Conservation (phyloP, 1,140 invertebrate genomes). For the Spodoptera frugiperda region DNA sequence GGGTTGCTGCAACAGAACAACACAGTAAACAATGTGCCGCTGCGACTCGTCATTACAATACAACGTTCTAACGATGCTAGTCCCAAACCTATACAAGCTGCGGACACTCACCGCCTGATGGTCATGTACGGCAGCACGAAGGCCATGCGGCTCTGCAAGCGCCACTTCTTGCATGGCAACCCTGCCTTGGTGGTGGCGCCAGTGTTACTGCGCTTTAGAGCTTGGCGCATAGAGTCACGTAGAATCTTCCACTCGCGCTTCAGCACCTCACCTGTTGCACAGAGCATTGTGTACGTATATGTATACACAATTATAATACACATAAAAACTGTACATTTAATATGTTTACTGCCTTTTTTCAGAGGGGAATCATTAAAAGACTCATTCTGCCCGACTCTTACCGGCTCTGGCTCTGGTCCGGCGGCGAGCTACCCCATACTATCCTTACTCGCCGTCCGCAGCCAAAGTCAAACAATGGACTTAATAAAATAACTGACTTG, state of each 20-base stretch:
- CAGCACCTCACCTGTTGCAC: conserved; percentile 68
- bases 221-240: conserved; percentile 77
- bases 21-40: not conserved
- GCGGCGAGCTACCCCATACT: no score
- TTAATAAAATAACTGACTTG: no score
- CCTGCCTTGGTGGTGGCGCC: conserved; percentile 72
- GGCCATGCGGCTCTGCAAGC: conserved; percentile 75
- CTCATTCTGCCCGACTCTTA: no score
- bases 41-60: no score
- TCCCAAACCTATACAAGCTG: not conserved
- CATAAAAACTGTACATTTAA: no score
- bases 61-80: no score
- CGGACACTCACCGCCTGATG: conserved; percentile 57
- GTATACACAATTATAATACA: no score
- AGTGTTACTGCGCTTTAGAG: conserved; percentile 68
- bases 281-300: not conserved
- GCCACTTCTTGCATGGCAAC: conserved; percentile 76
- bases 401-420: no score
- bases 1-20: conserved; percentile 62
- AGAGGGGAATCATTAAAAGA: no score
- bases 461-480: no score
- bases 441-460: no score
- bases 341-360: no score
- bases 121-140: conserved; percentile 80
- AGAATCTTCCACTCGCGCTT: conserved; percentile 83